Evolutionary conservation across 2,113 vertebrate genomes (phyloP), one percentile per base, ranked within the genome.

Genomic region (Girardinichthys multiradiatus): DNA sequence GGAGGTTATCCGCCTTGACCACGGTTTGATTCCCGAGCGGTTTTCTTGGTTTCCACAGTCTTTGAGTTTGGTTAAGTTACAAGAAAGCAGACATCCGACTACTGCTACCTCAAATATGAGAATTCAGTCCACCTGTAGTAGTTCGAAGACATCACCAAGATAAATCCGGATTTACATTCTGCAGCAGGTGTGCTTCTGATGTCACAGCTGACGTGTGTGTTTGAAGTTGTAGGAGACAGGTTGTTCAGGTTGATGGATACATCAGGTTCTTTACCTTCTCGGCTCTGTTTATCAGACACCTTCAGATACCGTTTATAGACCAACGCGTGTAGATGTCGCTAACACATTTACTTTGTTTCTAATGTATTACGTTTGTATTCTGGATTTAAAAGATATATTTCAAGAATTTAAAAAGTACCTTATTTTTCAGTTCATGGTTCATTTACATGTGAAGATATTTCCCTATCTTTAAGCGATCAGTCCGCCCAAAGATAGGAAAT

Each of bases 1-100:
- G 69, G 83, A 90, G 89, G 89, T 91, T 91, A 91, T 90, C 87
- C 72, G 79, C 88, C 86, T 84, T 89, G 89, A 72, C 74, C 48
- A 2, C 31, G 65, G 35, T 33, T 61, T 82, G 74, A 72, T 59
- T 71, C 74, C 58, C 64, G 21, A 76, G 66, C 45, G 26, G 64
- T 15, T 6, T 45, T 45, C 19, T 17, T 45, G 42, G 42, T 45
- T 29, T 12, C 15, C 27, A 10, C 54, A 26, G 54, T 54, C 13
- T 17, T 39, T 19, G 5, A 21, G 33, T 15, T 17, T 15, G 15
- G 42, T 26, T 28, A 11, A 42, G 26, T 45, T 10, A 42, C 1
- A 28, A 28, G 37, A 10, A 42, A 19, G 19, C 61, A n/a, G 33
- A 31, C 30, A 14, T n/a, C 2, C 35, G n/a, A 14, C 12, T 17